Conservation (phyloP, 2,113 vertebrate genomes). For the Sylvilagus bachmani region DNA sequence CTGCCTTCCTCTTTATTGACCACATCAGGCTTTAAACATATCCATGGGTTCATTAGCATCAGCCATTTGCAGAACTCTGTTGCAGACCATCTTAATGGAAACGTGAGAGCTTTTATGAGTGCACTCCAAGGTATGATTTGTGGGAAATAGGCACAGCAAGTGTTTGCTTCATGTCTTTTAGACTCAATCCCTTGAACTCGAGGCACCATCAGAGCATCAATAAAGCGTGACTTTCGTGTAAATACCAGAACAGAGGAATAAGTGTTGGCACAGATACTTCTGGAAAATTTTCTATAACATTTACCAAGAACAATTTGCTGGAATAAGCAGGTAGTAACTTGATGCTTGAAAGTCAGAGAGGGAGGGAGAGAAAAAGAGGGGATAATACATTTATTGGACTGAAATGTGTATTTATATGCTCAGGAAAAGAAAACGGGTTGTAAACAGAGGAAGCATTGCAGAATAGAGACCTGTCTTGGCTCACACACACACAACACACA, state of each 20-base stretch:
- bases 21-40: constrained; percentile 74
- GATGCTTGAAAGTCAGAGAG: not conserved
- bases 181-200: constrained; percentile 57
- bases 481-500: not conserved
- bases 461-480: not conserved
- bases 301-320: constrained; percentile 52
- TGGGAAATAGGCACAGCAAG: constrained; percentile 70
- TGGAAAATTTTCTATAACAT: not conserved
- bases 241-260: constrained; percentile 44
- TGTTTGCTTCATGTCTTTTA: constrained; percentile 57
- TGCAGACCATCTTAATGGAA: constrained; percentile 72
- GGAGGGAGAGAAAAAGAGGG: not conserved
- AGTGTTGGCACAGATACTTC: constrained; percentile 38
- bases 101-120: constrained; percentile 70
- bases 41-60: constrained; percentile 67
- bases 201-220: constrained; percentile 46
- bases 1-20: constrained; percentile 56
- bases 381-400: not conserved
- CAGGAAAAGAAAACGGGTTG: not conserved
- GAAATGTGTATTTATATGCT: not conserved
- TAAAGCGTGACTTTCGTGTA: constrained; percentile 61
- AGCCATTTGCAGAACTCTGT: constrained; percentile 44
- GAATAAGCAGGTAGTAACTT: constrained; percentile 53
- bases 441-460: not conserved
- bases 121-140: constrained; percentile 61